phyloP scores from a whole-genome alignment of 2,888 invertebrate species.

The Unio delphinus region DNA sequence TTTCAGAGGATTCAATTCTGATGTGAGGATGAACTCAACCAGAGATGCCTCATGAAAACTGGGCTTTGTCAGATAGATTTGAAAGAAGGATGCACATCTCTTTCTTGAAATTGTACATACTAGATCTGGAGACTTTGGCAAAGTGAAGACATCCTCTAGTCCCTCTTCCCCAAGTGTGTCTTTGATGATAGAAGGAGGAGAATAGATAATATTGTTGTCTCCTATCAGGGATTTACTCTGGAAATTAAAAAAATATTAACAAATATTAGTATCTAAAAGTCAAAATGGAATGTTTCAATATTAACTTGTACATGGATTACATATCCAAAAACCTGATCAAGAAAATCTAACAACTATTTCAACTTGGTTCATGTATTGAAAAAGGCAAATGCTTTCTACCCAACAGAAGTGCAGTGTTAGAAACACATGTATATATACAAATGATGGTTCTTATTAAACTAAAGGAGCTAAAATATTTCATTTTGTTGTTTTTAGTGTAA shows the following conservation, averaged over 20 bases:
- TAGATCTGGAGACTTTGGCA: constrained; percentile 8
- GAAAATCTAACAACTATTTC: neutral
- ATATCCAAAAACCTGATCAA: neutral
- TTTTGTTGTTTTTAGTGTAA: too few species aligned
- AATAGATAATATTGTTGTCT: constrained; percentile 85
- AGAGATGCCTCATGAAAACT: too few species aligned
- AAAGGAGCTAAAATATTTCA: too few species aligned
- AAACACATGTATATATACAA: too few species aligned
- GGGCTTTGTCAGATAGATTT: too few species aligned
- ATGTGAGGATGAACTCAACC: too few species aligned
- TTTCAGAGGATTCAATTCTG: too few species aligned
- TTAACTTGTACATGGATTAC: neutral
- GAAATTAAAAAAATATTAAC: neutral
- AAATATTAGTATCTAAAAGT: neutral
- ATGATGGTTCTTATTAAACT: too few species aligned
- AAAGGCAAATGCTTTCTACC: neutral
- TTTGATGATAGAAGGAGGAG: constrained; percentile 89
- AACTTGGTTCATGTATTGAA: neutral
- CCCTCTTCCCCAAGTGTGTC: constrained; percentile 80
- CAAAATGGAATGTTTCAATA: too few species aligned
- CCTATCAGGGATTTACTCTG: constrained; percentile 88
- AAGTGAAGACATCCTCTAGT: constrained; percentile 51
- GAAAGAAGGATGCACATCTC: too few species aligned
- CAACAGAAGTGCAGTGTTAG: too few species aligned
- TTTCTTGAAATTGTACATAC: constrained; percentile 8